Percentiles rank a stretch among this genome's conserved stretches.
These are phyloP conservation scores for Macaria liturata DNA, from an alignment of 2,888 invertebrate species.

Conservation along the genomic window DNA sequence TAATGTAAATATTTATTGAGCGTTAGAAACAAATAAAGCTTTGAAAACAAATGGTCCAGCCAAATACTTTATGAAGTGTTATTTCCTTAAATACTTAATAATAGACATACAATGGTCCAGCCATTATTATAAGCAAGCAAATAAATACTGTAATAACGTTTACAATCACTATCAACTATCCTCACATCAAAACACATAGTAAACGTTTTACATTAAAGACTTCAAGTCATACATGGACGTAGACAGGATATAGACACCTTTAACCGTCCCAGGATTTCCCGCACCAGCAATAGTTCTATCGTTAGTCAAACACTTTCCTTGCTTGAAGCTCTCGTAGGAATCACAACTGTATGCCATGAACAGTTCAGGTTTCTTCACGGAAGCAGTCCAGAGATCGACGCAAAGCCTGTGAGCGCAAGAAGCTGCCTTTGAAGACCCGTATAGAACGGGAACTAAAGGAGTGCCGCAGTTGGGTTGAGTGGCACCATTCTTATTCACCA, in stretches of 20 bases:
- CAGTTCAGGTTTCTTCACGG: conserved; percentile 58
- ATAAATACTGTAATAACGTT: too few species aligned
- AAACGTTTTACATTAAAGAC: conserved; percentile 5
- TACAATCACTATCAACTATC: too few species aligned
- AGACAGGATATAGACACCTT: conserved; percentile 66
- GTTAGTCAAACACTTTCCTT: conserved; percentile 48
- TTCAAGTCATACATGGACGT: conserved; percentile 54
- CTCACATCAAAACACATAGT: too few species aligned
- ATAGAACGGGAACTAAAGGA: conserved; percentile 62
- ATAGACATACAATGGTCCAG: too few species aligned
- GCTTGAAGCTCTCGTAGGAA: conserved; percentile 57
- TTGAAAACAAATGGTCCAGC: too few species aligned
- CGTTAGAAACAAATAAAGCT: too few species aligned
- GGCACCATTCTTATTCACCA: conserved; percentile 82
- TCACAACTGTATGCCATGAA: conserved; percentile 65
- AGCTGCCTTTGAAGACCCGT: conserved; percentile 66
- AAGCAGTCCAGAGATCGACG: conserved; percentile 62
- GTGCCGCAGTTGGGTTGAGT: conserved; percentile 81
- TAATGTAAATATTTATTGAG: too few species aligned
- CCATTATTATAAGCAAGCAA: too few species aligned
- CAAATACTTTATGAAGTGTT: too few species aligned
- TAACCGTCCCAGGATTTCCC: conserved; percentile 70
- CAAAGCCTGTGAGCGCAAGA: conserved; percentile 70
- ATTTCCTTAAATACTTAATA: too few species aligned
- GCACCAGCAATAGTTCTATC: conserved; percentile 64